Percentiles rank a stretch among this genome's conserved stretches.
These are phyloP conservation scores for Pseudomyrmex gracilis DNA, from an alignment of 1,140 invertebrate genomes.

Conservation along the genomic window DNA sequence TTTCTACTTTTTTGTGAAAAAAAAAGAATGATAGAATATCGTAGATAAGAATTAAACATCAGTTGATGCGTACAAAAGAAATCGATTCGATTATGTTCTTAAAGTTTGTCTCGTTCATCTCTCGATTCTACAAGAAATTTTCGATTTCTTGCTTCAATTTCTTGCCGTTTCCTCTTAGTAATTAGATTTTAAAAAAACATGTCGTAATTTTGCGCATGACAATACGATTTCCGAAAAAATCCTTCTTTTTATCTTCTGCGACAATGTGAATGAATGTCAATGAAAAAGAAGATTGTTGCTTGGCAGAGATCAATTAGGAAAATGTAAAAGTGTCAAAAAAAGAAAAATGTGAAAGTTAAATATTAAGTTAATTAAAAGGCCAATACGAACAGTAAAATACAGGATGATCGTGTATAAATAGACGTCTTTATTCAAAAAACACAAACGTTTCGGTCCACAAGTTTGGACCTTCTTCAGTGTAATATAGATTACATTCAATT, in stretches of 20 bases:
- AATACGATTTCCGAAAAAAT: background rate
- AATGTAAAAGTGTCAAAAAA: no score
- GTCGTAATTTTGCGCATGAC: background rate
- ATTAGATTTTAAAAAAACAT: background rate
- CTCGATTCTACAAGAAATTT: background rate
- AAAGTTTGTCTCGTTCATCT: conserved; percentile 21
- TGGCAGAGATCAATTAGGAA: conserved; percentile 43
- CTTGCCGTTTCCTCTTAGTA: conserved; percentile 10
- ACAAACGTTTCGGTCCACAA: no score
- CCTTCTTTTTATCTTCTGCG: background rate
- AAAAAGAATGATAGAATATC: background rate
- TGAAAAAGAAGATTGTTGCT: conserved; percentile 18
- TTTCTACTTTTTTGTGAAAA: no score
- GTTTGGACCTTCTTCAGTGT: no score
- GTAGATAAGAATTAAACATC: background rate
- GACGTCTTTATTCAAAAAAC: no score
- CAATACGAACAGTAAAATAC: no score
- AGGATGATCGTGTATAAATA: no score
- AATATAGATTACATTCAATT: no score
- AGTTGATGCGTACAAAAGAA: background rate
- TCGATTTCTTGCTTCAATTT: conserved; percentile 6
- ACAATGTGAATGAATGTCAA: conserved; percentile 41
- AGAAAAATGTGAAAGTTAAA: no score
- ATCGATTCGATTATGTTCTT: background rate
- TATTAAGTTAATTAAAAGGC: no score